phyloP scores from a whole-genome alignment of 1,140 invertebrate species.

The Triops cancriformis region DNA sequence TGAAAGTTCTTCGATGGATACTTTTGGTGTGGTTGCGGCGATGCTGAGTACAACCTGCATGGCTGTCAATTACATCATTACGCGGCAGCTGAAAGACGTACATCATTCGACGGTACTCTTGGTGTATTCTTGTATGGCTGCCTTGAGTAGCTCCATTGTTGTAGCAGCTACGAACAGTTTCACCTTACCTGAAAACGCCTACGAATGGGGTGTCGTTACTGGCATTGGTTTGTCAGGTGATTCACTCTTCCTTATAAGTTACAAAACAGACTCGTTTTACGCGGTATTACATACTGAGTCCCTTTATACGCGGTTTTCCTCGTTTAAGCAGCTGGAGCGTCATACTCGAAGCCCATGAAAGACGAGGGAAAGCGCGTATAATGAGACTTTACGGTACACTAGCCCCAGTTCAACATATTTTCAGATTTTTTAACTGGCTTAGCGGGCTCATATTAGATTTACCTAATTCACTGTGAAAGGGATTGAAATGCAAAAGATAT shows the following conservation, averaged over 20 bases:
- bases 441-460: too few relatives aligned
- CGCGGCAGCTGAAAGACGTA: conserved; percentile 15
- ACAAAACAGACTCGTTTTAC: too few relatives aligned
- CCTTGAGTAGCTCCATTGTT: not conserved
- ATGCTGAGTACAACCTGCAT: conserved; percentile 15
- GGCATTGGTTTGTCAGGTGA: conserved; percentile 16
- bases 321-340: too few relatives aligned
- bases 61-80: conserved; percentile 22
- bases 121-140: conserved; percentile 14
- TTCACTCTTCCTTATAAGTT: not conserved
- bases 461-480: too few relatives aligned
- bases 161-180: not conserved
- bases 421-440: too few relatives aligned
- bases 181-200: not conserved
- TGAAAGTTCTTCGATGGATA: not conserved
- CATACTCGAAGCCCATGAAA: too few relatives aligned
- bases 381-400: too few relatives aligned
- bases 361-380: too few relatives aligned
- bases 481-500: too few relatives aligned
- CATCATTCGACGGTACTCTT: conserved; percentile 4
- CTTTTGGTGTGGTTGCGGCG: conserved; percentile 7
- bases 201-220: conserved; percentile 16
- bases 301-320: not conserved
- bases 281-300: too few relatives aligned
- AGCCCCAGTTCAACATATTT: too few relatives aligned